These are phyloP conservation scores for Stigmatopora argus DNA, from an alignment of 2,113 vertebrate genomes.

Conservation along the genomic window DNA sequence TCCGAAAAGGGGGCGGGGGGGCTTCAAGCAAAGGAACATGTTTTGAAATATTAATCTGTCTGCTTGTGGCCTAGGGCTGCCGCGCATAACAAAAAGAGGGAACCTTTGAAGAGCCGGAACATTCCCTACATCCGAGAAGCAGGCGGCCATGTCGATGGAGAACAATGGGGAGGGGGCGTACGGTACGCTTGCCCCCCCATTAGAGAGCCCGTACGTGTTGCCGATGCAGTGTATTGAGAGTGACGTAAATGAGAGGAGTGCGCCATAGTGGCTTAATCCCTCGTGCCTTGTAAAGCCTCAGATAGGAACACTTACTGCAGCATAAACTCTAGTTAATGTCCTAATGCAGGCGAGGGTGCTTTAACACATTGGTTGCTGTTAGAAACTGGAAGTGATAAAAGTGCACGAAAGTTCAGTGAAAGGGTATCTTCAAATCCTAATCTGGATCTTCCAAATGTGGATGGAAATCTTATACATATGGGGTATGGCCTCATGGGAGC, in stretches of 20 bases:
- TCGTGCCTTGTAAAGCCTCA: slow-evolving; percentile 60
- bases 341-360: slow-evolving; percentile 41
- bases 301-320: slow-evolving; percentile 61
- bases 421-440: too few species aligned
- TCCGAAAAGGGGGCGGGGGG: slow-evolving; percentile 7
- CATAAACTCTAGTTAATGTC: slow-evolving; percentile 55
- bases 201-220: slow-evolving; percentile 35
- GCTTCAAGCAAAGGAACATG: slow-evolving; percentile 53
- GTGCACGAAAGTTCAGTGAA: too few species aligned
- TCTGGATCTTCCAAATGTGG: too few species aligned
- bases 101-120: slow-evolving; percentile 68
- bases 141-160: slow-evolving; percentile 61
- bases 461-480: too few species aligned
- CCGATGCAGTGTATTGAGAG: slow-evolving; percentile 55
- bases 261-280: slow-evolving; percentile 59
- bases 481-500: too few species aligned
- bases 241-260: slow-evolving; percentile 61
- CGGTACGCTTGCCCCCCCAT: slow-evolving; percentile 26
- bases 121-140: slow-evolving; percentile 53
- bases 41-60: slow-evolving; percentile 73
- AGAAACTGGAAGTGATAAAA: background rate
- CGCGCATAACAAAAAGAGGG: slow-evolving; percentile 46
- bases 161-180: slow-evolving; percentile 52
- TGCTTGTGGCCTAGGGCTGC: slow-evolving; percentile 72
- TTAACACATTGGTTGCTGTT: background rate